A percentile compares a stretch with the other conserved stretches of the same genome.
Conservation (phyloP, 2,113 vertebrate species). For the Cariama cristata region DNA sequence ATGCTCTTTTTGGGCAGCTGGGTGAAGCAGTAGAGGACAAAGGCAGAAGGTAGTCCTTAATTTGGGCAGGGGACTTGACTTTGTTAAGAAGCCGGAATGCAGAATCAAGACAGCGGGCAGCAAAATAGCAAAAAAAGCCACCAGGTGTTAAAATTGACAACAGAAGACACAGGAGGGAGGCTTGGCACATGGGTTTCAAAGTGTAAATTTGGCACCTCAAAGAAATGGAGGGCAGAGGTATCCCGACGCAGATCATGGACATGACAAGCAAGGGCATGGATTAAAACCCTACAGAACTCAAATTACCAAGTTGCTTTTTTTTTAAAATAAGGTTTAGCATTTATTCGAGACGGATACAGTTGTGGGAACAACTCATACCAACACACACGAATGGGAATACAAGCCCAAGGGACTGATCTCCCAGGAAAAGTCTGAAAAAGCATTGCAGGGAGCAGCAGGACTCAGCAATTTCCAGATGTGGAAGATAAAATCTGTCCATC, state of each 20-base stretch:
- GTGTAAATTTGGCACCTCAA: not conserved
- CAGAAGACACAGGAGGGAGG: not conserved
- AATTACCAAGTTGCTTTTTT: not conserved
- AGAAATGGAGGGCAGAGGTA: not conserved
- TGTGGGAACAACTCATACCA: not conserved
- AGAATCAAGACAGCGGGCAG: not conserved
- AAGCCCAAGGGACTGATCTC: not conserved
- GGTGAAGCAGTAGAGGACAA: not conserved
- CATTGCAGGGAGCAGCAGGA: not conserved
- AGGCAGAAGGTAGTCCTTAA: not conserved
- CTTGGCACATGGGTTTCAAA: not conserved
- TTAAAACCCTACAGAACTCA: not conserved
- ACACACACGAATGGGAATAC: not conserved
- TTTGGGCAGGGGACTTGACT: not conserved
- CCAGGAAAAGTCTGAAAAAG: not conserved
- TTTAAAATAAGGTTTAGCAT: not conserved
- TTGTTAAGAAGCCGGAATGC: not conserved
- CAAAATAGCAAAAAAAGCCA: not conserved
- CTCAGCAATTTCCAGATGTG: not conserved
- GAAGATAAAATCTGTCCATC: not conserved
- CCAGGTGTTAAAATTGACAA: not conserved
- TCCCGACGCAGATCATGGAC: not conserved
- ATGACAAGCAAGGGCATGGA: rapidly evolving
- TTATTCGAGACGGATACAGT: not conserved
- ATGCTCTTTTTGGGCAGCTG: not conserved